These are phyloP conservation scores for Axea sp. DNA, from an alignment of 2,888 invertebrate species.

Conservation along the genomic window DNA sequence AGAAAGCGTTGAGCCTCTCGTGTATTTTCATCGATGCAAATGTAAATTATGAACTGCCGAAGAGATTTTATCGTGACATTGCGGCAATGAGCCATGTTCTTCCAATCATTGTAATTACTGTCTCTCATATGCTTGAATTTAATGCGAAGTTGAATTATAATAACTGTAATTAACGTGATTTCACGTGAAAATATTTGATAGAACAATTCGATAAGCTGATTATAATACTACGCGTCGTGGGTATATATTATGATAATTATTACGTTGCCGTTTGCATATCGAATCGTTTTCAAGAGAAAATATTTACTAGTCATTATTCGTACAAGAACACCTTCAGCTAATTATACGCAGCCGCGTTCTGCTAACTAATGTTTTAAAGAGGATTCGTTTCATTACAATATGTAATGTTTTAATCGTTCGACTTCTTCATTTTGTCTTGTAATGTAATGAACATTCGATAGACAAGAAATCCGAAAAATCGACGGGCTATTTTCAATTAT, in stretches of 20 bases:
- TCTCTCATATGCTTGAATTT: conserved; percentile 54
- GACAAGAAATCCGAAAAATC: no score
- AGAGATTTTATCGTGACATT: conserved; percentile 60
- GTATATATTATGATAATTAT: conserved; percentile 59
- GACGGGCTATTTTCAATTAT: no score
- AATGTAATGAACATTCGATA: no score
- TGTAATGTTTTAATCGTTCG: conserved; percentile 50
- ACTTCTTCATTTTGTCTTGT: conserved; percentile 10
- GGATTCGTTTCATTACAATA: conserved; percentile 40
- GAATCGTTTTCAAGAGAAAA: conserved; percentile 58
- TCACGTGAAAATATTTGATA: conserved; percentile 62
- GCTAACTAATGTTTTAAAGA: conserved; percentile 33
- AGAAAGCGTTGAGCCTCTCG: conserved; percentile 56
- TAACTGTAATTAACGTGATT: conserved; percentile 62
- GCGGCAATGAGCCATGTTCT: conserved; percentile 62
- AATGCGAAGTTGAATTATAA: conserved; percentile 61
- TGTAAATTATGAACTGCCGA: conserved; percentile 58
- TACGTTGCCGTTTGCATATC: conserved; percentile 56
- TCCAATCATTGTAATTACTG: conserved; percentile 60
- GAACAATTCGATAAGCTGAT: conserved; percentile 64
- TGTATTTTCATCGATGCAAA: conserved; percentile 55
- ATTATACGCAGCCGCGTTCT: conserved; percentile 43
- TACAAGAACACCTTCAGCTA: conserved; percentile 51
- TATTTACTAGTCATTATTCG: conserved; percentile 59
- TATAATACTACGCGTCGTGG: conserved; percentile 51